Conservation (phyloP, 2,888 invertebrate genomes). For the Atethmia centrago region DNA sequence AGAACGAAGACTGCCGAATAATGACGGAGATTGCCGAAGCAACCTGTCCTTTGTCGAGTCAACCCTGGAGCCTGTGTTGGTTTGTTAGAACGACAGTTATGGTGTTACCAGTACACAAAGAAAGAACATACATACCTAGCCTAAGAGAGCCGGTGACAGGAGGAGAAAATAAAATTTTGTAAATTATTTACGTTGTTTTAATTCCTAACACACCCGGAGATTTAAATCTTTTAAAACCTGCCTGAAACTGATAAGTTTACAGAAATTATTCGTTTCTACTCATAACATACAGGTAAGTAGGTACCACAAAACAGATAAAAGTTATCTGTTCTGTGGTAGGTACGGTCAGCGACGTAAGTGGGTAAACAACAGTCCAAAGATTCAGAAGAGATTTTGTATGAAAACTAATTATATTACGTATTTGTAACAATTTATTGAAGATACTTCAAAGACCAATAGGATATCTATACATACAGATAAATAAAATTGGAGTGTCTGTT, state of each 20-base stretch:
- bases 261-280: neutral
- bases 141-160: slow-evolving; percentile 86
- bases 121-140: slow-evolving; percentile 85
- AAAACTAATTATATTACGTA: no score
- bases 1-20: slow-evolving; percentile 1
- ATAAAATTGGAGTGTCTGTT: no score
- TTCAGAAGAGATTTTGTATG: no score
- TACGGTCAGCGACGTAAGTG: no score
- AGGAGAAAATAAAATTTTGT: slow-evolving; percentile 89
- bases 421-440: no score
- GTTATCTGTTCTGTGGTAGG: no score
- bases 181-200: slow-evolving; percentile 84
- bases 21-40: slow-evolving; percentile 22
- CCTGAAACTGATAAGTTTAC: no score
- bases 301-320: no score
- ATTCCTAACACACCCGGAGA: slow-evolving; percentile 32
- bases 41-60: slow-evolving; percentile 11
- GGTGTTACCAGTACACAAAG: slow-evolving; percentile 90
- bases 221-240: neutral
- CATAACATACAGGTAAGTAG: no score
- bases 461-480: no score
- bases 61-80: slow-evolving; percentile 73
- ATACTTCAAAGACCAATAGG: no score
- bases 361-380: no score
- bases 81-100: slow-evolving; percentile 81